Evolutionary conservation across 1,140 invertebrate species (phyloP), one percentile per base, ranked within the genome.

Genomic region (Harpegnathos saltator): DNA sequence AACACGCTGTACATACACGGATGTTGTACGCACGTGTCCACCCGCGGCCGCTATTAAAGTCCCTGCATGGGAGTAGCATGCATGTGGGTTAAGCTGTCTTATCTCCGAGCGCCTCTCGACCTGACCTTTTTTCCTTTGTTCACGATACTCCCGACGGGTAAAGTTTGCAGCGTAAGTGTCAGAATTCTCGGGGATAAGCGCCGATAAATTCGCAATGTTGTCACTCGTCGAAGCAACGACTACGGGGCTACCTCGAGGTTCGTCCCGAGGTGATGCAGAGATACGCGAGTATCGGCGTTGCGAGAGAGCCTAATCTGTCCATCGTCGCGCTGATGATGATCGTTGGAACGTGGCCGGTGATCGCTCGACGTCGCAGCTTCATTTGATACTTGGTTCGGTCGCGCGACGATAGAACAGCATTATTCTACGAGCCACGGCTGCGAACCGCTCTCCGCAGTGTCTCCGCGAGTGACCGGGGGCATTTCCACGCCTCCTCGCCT

Each of bases 91-190:
- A 26, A 54, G 26, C 29, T 52, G 33, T 68, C 33, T 71, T 59
- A 56, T 71, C 44, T 69, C 7, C 33, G 38, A 71, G 22, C 17
- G 17, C 24, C n/a, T 26, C 33, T 33, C 29, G 11, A 19, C 19
- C 33, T 75, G 19, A 78, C 17, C 52, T 58, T 48, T 68, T 58
- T 29, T 68, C 63, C 29, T 68, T 78, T 80, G 71, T 69, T 58
- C 63, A 80, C 29, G 33, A 48, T 24, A 58, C 15, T 69, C 75
- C n/a, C 63, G 19, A 52, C 52, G 44, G 75, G 58, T 17, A 80
- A 80, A 80, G 75, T 80, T 80, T 80, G 65, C 59, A 78, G 24
- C 38, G n/a, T 65, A 66, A 66, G 50, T 12, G 17, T 44, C 52
- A 80, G 24, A 71, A 71, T 56, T 71, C 33, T 24, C 44, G 9